Percentiles rank a stretch among this genome's conserved stretches.
Evolutionary conservation across 2,888 invertebrate genomes (phyloP).

Genomic region (Lysandra coridon): DNA sequence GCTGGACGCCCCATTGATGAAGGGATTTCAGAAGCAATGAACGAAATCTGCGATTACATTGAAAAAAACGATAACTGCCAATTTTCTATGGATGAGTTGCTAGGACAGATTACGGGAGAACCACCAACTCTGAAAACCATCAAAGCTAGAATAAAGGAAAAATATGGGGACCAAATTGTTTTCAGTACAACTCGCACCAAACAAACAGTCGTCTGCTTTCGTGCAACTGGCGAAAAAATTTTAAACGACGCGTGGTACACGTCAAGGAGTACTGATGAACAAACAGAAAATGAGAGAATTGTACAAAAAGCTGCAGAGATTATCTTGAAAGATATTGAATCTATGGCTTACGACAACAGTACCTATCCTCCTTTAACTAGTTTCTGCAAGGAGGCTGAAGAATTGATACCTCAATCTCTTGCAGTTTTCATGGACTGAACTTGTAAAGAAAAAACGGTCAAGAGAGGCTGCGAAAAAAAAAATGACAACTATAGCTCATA

Average conservation of each 20-base stretch:
- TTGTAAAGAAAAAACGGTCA: slow-evolving; percentile 1
- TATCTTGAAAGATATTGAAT: slow-evolving; percentile 1
- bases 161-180: slow-evolving; percentile 3
- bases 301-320: background rate
- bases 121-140: background rate
- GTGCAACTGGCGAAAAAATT: background rate
- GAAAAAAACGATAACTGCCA: slow-evolving; percentile 2
- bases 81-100: background rate
- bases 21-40: background rate
- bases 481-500: slow-evolving; percentile 1
- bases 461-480: slow-evolving; percentile 1
- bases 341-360: slow-evolving; percentile 1
- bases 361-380: slow-evolving; percentile 1
- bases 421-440: background rate
- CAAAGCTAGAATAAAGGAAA: background rate
- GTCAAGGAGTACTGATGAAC: background rate
- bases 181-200: background rate
- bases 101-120: slow-evolving; percentile 8
- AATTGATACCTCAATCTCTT: slow-evolving; percentile 1
- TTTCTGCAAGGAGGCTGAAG: slow-evolving; percentile 1
- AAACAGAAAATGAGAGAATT: background rate
- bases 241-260: slow-evolving; percentile 8
- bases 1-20: slow-evolving; percentile 2
- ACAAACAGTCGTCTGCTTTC: background rate
- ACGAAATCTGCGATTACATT: background rate